Base-by-base conservation (phyloP, 2,797 vertebrate genomes). In the Arctocebus calabarensis region DNA sequence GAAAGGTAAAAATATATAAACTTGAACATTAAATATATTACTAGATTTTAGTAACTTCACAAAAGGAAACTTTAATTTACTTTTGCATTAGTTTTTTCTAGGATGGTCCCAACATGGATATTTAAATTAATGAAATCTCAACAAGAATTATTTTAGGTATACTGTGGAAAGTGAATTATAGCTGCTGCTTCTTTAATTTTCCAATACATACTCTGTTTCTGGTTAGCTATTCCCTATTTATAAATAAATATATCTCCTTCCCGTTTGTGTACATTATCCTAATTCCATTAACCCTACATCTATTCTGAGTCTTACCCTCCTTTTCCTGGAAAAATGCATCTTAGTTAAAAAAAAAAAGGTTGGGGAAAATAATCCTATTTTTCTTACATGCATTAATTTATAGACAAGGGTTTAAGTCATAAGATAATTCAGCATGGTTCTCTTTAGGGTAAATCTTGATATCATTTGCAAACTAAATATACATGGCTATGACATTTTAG, bases 121-220 rank as follows among this genome's bases (percentile, higher is more conserved):
- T 11, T 79, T 70, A 85, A 91, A 84, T 75, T 91, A 48, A 66
- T 70, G 77, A 52, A 82, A 66, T 83, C 55, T 8, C 19, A 84
- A 10, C 12, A 82, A 45, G 7, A 68, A 73, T 57, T 87, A 27
- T 52, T 94, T 85, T 78, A 75, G 37, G 32, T 34, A 11, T 32
- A 52, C 34, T 78, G 0, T 88, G 23, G 62, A 62, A 96, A 90
- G 4, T 84, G 82, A 83, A 73, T 23, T 13, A 29, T 3, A 52
- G 10, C 13, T 94, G 3, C 27, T 89, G 73, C 71, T 91, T 83
- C 27, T 66, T 95, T 45, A 10, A 45, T 88, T 57, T 90, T 94
- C 25, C 14, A 25, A 4, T 75, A 29, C n/a, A 29, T 57, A 12
- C 75, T 95, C 61, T 52, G 48, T 5, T 52, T 14, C 14, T 52